These are phyloP conservation scores for Eristalis pertinax DNA, from an alignment of 2,888 invertebrate genomes.

Conservation along the genomic window DNA sequence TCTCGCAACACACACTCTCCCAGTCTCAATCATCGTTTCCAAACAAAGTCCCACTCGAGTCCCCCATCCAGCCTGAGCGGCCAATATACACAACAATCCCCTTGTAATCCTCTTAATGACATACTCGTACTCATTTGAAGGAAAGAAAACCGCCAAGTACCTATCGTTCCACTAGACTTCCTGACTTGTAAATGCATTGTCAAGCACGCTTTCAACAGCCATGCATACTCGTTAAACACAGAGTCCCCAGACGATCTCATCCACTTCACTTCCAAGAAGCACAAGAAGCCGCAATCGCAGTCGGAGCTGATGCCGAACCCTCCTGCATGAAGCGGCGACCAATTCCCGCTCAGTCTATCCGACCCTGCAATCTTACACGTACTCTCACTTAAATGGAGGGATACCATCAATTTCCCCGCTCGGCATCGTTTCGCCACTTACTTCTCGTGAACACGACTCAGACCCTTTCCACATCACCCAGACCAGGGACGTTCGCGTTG, in stretches of 20 bases:
- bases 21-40: neutral
- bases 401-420: constrained; percentile 51
- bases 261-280: constrained; percentile 38
- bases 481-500: neutral
- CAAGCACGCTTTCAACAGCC: constrained; percentile 25
- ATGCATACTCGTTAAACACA: constrained; percentile 39
- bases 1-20: neutral
- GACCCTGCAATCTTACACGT: constrained; percentile 68
- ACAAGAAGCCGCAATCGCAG: neutral
- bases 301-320: neutral
- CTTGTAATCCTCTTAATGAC: neutral
- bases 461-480: constrained; percentile 48
- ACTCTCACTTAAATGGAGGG: constrained; percentile 60
- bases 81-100: neutral
- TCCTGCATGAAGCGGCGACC: constrained; percentile 47
- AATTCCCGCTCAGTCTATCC: constrained; percentile 27
- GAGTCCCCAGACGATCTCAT: constrained; percentile 37
- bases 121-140: neutral
- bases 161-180: constrained; percentile 42
- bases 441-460: constrained; percentile 11
- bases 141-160: constrained; percentile 3
- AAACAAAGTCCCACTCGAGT: neutral
- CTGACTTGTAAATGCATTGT: constrained; percentile 41
- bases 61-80: neutral
- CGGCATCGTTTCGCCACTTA: constrained; percentile 54